phyloP scores from a whole-genome alignment of 2,888 invertebrate genomes.

The Plebejus anna region DNA sequence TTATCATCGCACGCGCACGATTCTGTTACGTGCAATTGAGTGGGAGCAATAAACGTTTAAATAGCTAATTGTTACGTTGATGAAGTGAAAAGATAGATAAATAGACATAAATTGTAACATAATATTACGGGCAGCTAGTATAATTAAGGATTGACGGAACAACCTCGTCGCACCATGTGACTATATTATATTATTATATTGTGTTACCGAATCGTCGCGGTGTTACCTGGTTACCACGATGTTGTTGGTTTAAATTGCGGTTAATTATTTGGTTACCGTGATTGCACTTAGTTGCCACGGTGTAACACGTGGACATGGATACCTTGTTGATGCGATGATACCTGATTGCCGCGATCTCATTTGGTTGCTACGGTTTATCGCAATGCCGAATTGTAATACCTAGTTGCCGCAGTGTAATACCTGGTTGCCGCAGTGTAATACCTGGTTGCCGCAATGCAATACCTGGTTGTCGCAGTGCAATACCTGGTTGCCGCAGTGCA shows the following conservation, averaged over 20 bases:
- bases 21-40: background rate
- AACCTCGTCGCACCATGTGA: background rate
- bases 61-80: background rate
- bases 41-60: background rate
- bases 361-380: background rate
- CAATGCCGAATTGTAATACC: background rate
- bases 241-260: too few relatives aligned
- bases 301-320: background rate
- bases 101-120: background rate
- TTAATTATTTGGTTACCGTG: too few relatives aligned
- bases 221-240: background rate
- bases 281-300: too few relatives aligned
- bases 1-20: background rate
- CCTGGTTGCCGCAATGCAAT: background rate
- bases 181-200: too few relatives aligned
- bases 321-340: background rate
- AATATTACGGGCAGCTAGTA: background rate
- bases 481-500: background rate
- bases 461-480: background rate
- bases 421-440: background rate
- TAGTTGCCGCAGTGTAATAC: background rate
- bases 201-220: too few relatives aligned
- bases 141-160: too few relatives aligned
- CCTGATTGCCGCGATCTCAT: background rate
- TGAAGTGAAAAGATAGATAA: background rate